Evolutionary conservation across 2,113 vertebrate genomes (phyloP).

Genomic region (Naja naja): DNA sequence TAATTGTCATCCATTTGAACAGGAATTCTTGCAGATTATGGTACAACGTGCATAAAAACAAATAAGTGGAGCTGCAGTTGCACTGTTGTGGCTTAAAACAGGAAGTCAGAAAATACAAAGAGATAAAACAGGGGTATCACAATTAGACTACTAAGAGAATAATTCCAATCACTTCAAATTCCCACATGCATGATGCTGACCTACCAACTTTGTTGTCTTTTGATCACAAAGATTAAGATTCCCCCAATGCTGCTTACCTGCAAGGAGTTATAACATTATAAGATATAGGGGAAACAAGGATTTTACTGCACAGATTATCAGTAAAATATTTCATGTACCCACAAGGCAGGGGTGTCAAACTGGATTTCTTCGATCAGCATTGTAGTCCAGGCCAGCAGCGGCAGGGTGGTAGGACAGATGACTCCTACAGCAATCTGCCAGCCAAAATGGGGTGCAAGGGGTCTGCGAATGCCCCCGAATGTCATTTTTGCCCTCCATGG

Average conservation of each 20-base stretch:
- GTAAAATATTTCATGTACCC: background rate
- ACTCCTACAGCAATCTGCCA: too few relatives aligned
- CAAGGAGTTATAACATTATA: background rate
- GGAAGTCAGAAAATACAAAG: background rate
- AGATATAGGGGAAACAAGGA: background rate
- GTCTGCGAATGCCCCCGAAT: too few relatives aligned
- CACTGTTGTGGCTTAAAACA: background rate
- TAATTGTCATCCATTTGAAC: background rate
- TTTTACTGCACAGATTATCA: background rate
- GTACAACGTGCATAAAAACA: background rate
- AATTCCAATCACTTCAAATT: background rate
- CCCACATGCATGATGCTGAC: background rate
- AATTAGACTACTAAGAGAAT: background rate
- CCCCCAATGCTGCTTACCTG: background rate
- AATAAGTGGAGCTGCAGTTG: background rate
- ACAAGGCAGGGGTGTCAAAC: background rate
- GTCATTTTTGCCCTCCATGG: too few relatives aligned
- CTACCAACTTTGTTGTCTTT: background rate
- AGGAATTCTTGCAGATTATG: background rate
- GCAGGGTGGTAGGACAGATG: too few relatives aligned
- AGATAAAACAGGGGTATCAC: background rate
- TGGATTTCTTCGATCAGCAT: too few relatives aligned
- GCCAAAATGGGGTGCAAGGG: too few relatives aligned
- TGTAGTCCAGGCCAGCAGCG: too few relatives aligned
- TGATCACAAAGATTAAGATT: background rate